Evolutionary conservation across 2,113 vertebrate genomes (phyloP).

Genomic region (Hymenochirus boettgeri): DNA sequence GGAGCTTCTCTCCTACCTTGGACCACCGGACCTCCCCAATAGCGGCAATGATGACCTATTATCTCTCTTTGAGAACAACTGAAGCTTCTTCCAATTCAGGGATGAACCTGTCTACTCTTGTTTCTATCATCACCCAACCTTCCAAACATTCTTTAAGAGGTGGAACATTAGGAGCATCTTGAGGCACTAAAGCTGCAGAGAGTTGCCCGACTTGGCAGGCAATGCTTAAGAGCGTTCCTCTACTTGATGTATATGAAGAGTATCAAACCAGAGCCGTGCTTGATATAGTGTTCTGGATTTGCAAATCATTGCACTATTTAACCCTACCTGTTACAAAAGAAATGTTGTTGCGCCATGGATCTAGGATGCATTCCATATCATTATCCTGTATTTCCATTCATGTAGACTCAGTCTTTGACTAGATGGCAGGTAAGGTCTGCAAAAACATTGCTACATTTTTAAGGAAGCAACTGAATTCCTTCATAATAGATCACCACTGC

Average conservation of each 20-base stretch:
- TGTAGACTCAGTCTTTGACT: background rate
- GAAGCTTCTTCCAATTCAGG: constrained; percentile 48
- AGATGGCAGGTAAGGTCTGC: constrained; percentile 5
- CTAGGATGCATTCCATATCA: constrained; percentile 5
- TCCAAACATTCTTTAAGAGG: background rate
- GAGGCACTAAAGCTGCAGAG: constrained; percentile 16
- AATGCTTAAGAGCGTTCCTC: background rate
- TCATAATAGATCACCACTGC: constrained; percentile 6
- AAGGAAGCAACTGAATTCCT: constrained; percentile 2
- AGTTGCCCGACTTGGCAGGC: background rate
- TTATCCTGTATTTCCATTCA: background rate
- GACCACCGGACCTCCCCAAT: constrained; percentile 84
- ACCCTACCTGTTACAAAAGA: background rate
- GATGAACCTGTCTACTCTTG: background rate
- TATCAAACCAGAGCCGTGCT: background rate
- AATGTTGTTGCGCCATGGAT: constrained; percentile 13
- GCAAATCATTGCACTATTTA: constrained; percentile 36
- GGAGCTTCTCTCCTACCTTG: constrained; percentile 89
- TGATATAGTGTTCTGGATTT: constrained; percentile 1
- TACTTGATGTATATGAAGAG: constrained; percentile 1
- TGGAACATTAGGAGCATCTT: background rate
- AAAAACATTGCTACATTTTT: constrained; percentile 5
- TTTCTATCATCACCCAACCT: constrained; percentile 8
- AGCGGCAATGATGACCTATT: constrained; percentile 91
- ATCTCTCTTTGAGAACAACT: constrained; percentile 94